Evolutionary conservation across 2,888 invertebrate species (phyloP).

Genomic region (Linyphia triangularis): DNA sequence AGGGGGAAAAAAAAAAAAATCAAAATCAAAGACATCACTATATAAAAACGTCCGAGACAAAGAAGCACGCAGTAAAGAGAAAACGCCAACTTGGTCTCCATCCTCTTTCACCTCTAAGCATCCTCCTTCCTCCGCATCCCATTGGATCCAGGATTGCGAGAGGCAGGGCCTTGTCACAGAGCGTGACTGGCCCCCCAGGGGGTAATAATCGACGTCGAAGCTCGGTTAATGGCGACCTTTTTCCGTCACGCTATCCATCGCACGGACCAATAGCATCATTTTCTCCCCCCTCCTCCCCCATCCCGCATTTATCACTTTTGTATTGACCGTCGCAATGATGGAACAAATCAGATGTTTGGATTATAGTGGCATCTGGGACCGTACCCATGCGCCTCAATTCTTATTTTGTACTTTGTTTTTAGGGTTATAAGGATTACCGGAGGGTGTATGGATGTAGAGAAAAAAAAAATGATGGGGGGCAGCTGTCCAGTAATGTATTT

Average conservation of each 20-base stretch:
- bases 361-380: conserved; percentile 18
- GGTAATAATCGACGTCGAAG: conserved; percentile 67
- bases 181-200: conserved; percentile 41
- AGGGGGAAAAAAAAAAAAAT: too few species aligned
- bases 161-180: conserved; percentile 51
- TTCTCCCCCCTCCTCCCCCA: conserved; percentile 15
- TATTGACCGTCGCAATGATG: conserved; percentile 73
- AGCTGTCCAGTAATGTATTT: conserved; percentile 29
- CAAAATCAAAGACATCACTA: too few species aligned
- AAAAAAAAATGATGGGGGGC: conserved; percentile 6
- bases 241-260: conserved; percentile 67
- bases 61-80: not conserved
- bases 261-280: conserved; percentile 31
- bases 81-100: not conserved
- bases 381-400: conserved; percentile 57
- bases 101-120: not conserved
- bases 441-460: not conserved
- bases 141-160: conserved; percentile 57
- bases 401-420: conserved; percentile 46
- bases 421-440: conserved; percentile 61
- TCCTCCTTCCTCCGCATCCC: conserved; percentile 16
- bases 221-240: conserved; percentile 68
- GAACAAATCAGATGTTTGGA: conserved; percentile 62
- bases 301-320: conserved; percentile 72
- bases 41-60: too few species aligned